Base-by-base conservation (phyloP, 92 coral and sea anemone genomes). In the Chrysogorgia sp. region DNA sequence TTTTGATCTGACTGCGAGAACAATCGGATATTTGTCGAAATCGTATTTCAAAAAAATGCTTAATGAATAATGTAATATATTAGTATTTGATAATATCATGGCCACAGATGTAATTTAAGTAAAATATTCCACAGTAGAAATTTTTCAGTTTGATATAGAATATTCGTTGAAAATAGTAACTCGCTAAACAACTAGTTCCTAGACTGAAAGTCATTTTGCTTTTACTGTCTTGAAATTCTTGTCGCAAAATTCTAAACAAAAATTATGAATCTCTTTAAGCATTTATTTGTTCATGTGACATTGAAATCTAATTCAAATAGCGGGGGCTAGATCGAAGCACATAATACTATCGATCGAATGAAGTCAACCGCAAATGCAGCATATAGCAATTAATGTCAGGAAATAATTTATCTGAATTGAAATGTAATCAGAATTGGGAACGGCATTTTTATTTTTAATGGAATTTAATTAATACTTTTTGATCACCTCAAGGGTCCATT, bases 371-470 rank as follows among this genome's bases (percentile, higher is more conserved):
- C 59, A 45, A 25, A 47, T 69, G 32, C 35, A 25, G 40, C 50
- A 28, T n/a, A n/a, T 26, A 49, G 76, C 76, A 69, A 69, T 69
- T 69, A 69, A 69, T 45, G 31, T 30, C 55, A 48, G 76, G 59
- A 69, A 47, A 60, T 69, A 69, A 48, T 69, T 69, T 48, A 28
- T 48, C 23, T 45, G 55, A 69, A 69, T 26, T 60, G 37, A 69
- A 68, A 69, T 40, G 59, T 48, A 47, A 69, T 69, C 76, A 69
- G 55, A 49, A 22, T 58, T 26, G 1, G 60, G 33, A 67, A 55
- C 26, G 15, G 41, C 34, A 37, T 37, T 22, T 47, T 58, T 69
- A 45, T 45, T 69, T 69, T 69, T 69, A 69, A 69, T 69, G 76
- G 48, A 45, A 59, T 49, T 69, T 69, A 69, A 69, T 69, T 69